These are phyloP conservation scores for Burhinus oedicnemus DNA, from an alignment of 2,113 vertebrate genomes.

Conservation along the genomic window DNA sequence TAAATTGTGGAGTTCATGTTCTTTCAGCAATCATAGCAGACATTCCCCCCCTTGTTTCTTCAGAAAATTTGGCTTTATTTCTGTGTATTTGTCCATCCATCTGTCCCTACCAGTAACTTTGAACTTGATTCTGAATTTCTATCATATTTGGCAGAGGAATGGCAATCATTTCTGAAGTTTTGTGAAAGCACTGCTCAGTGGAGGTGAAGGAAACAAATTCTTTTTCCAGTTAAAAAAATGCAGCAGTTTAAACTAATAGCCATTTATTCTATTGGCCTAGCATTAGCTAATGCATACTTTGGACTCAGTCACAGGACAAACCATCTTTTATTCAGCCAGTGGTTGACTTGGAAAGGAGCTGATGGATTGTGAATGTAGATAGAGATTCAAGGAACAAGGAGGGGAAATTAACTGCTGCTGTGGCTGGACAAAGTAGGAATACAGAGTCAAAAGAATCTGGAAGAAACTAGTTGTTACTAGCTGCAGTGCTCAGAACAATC, in stretches of 20 bases:
- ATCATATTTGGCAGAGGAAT: background rate
- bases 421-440: background rate
- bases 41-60: background rate
- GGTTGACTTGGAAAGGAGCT: background rate
- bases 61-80: background rate
- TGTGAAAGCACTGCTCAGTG: background rate
- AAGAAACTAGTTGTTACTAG: background rate
- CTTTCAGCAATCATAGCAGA: background rate
- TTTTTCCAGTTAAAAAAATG: background rate
- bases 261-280: background rate
- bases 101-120: background rate
- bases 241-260: background rate
- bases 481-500: background rate
- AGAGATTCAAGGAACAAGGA: background rate
- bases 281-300: background rate
- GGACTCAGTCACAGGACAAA: background rate
- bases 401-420: background rate
- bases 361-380: background rate
- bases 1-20: background rate
- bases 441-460: background rate
- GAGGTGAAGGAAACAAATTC: background rate
- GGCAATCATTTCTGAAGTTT: background rate
- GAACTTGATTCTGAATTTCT: background rate
- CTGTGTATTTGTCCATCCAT: background rate
- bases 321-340: background rate